Evolutionary conservation across 2,797 vertebrate genomes (phyloP).

Genomic region (Phoebastria nigripes): DNA sequence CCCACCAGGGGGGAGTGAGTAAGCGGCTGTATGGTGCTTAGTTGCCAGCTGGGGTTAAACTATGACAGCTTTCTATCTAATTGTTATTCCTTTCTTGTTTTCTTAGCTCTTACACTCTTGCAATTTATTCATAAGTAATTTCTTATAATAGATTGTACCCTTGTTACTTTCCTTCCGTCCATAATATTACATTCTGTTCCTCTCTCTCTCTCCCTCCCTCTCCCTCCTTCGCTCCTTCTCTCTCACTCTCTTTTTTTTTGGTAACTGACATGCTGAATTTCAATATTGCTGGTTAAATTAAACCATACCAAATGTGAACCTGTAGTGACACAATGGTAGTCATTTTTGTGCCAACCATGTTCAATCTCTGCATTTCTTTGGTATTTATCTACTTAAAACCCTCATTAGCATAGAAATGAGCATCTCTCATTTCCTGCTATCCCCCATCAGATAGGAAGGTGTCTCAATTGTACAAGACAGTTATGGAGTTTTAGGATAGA

Average conservation of each 20-base stretch:
- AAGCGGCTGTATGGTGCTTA: no score
- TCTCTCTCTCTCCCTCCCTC: not conserved
- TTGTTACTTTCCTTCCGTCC: slow-evolving; percentile 28
- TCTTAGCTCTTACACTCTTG: not conserved
- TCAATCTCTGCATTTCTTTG: not conserved
- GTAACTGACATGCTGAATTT: slow-evolving; percentile 3
- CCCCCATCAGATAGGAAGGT: not conserved
- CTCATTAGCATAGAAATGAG: slow-evolving; percentile 51
- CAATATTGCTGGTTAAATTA: not conserved
- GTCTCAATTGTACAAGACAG: slow-evolving; percentile 9
- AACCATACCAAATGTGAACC: not conserved
- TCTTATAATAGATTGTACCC: slow-evolving; percentile 47
- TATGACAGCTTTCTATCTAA: not conserved
- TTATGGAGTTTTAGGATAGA: not conserved
- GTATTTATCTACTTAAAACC: slow-evolving; percentile 9
- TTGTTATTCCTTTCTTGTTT: slow-evolving; percentile 45
- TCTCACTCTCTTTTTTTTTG: not conserved
- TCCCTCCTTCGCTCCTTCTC: not conserved
- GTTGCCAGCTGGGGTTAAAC: no score
- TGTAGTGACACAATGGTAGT: not conserved
- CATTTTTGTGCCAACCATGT: not conserved
- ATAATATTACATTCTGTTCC: not conserved
- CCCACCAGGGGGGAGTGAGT: no score
- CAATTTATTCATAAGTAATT: slow-evolving; percentile 53
- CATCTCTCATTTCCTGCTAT: not conserved